Evolutionary conservation across 2,113 vertebrate species (phyloP), one percentile per base, ranked within the genome.

Genomic region (Cricetomys ansorgei): DNA sequence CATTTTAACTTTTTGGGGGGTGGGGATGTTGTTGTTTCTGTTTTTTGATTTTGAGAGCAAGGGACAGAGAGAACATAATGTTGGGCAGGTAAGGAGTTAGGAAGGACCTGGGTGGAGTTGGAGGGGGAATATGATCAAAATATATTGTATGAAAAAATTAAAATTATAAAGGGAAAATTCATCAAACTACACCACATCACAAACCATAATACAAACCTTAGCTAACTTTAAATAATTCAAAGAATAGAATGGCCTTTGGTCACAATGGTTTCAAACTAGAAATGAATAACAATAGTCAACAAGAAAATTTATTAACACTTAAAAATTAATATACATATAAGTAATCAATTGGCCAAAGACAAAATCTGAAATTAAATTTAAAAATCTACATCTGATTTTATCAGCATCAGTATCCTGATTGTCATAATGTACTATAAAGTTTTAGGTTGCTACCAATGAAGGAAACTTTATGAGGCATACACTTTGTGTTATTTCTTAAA

Each of bases 401-500:
- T 59, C 53, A 59, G 7, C 84, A 40, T 43, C 50, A 86, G 45
- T 77, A 45, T 77, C n/a, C 45, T 53, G 27, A 37, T 77, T 86
- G 29, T 85, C 40, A 76, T 94, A 83, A 21, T 64, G 5, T 75
- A 40, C 15, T 90, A 55, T 67, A 9, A 29, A 50, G 40, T 73
- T 64, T 21, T 34, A 83, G 65, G 83, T 65, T 65, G 27, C n/a
- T 65, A 64, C 21, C 67, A 83, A 15, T 94, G 21, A 29, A 6
- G 45, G 8, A 89, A 94, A 75, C 10, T 72, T 73, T 34, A 55
- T 29, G 19, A 84, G 85, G 11, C 4, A 50, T 76, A 57, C 12
- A 91, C 43, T 70, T 81, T 79, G 19, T 31, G 48, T 67, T 94
- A 85, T 94, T 89, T 64, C 67, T 65, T 84, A 83, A 15, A 90